A percentile compares a stretch with the other conserved stretches of the same genome.
These are phyloP conservation scores for Disparrhopalites patrizii DNA, from an alignment of 2,888 invertebrate genomes.

Conservation along the genomic window DNA sequence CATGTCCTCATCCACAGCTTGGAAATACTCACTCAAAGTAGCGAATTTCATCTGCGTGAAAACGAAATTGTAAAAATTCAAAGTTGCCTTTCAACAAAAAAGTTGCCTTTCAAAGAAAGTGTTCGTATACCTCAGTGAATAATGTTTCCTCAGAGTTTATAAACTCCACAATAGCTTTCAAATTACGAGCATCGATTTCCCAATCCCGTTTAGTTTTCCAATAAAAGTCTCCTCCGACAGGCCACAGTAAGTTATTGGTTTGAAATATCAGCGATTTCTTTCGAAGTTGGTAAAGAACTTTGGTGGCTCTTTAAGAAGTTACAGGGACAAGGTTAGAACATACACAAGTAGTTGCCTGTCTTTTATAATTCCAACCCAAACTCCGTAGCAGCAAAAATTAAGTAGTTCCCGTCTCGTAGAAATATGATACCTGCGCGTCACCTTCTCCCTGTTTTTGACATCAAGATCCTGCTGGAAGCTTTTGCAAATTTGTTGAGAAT, in stretches of 20 bases:
- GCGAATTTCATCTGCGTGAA: background rate
- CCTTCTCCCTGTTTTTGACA: slow-evolving; percentile 51
- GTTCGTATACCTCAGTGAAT: slow-evolving; percentile 73
- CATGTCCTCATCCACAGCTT: background rate
- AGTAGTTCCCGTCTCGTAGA: too few relatives aligned
- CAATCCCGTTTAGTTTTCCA: slow-evolving; percentile 79
- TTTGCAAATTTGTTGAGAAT: slow-evolving; percentile 90
- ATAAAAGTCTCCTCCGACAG: slow-evolving; percentile 90
- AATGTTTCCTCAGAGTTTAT: slow-evolving; percentile 73
- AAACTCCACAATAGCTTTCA: slow-evolving; percentile 80
- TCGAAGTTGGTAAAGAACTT: slow-evolving; percentile 85
- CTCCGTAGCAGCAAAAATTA: too few relatives aligned
- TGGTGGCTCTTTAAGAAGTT: slow-evolving; percentile 66
- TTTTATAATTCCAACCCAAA: too few relatives aligned
- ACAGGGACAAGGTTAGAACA: slow-evolving; percentile 42
- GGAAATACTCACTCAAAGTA: background rate
- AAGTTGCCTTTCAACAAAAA: background rate
- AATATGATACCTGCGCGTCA: background rate
- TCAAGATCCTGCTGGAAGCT: slow-evolving; percentile 60
- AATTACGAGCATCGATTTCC: slow-evolving; percentile 86
- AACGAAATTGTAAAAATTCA: too few relatives aligned
- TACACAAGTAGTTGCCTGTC: slow-evolving; percentile 62
- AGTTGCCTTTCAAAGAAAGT: background rate
- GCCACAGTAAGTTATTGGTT: slow-evolving; percentile 77
- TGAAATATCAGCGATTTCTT: slow-evolving; percentile 86